These are phyloP conservation scores for Dallia pectoralis DNA, from an alignment of 2,797 vertebrate genomes.

Conservation along the genomic window DNA sequence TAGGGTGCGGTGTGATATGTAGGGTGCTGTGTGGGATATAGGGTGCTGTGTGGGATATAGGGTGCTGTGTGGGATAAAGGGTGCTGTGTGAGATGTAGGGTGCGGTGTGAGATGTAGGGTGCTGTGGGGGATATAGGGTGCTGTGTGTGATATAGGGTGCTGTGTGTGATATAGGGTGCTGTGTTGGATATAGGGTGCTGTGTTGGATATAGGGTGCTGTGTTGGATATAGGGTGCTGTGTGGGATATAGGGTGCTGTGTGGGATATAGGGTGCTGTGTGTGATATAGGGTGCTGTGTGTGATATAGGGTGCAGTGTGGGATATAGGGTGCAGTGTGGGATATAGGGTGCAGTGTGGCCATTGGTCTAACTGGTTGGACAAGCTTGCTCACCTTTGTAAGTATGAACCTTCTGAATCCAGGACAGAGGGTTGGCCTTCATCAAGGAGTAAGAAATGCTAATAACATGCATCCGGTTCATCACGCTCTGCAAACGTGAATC, in stretches of 20 bases:
- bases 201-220: too few species aligned
- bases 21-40: neutral
- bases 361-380: too few species aligned
- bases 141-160: neutral
- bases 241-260: neutral
- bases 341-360: too few species aligned
- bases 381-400: neutral
- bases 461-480: slow-evolving; percentile 94
- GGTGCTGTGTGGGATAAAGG: too few species aligned
- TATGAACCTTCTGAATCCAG: slow-evolving; percentile 96
- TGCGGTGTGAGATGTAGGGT: too few species aligned
- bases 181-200: too few species aligned
- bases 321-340: too few species aligned
- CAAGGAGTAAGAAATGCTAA: slow-evolving; percentile 94
- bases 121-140: neutral
- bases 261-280: neutral
- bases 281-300: neutral
- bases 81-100: too few species aligned
- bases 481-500: slow-evolving; percentile 76
- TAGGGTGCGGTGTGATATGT: neutral
- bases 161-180: neutral
- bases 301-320: too few species aligned
- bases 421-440: slow-evolving; percentile 98
- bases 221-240: too few species aligned
- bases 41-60: neutral